phyloP scores from a whole-genome alignment of 2,888 invertebrate species.

The Automeris io region DNA sequence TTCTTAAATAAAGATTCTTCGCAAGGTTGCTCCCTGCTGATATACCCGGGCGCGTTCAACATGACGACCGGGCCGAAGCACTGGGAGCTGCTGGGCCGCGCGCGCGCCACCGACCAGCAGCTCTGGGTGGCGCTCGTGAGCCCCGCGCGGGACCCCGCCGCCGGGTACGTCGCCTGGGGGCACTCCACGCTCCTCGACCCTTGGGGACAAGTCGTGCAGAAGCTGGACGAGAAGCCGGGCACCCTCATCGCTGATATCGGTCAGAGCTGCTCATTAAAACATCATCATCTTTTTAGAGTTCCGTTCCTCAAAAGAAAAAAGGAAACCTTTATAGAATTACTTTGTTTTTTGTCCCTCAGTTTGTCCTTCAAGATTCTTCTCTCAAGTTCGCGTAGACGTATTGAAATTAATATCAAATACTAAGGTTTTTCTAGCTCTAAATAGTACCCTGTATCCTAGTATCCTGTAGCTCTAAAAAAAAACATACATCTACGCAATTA shows the following conservation, averaged over 20 bases:
- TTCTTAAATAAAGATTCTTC: too few relatives aligned
- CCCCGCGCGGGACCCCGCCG: constrained; percentile 84
- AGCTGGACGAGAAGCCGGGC: constrained; percentile 83
- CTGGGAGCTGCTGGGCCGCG: constrained; percentile 90
- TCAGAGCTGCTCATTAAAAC: constrained; percentile 27
- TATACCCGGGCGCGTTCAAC: constrained; percentile 97
- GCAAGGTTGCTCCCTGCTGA: constrained; percentile 88
- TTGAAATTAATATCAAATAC: too few relatives aligned
- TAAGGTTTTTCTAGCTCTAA: too few relatives aligned
- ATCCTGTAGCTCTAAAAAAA: too few relatives aligned
- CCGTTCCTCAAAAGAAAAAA: too few relatives aligned
- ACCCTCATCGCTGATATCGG: constrained; percentile 87
- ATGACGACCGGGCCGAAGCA: constrained; percentile 97
- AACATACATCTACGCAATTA: too few relatives aligned
- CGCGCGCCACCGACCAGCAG: constrained; percentile 93
- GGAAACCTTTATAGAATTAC: too few relatives aligned
- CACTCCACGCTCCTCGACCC: constrained; percentile 91
- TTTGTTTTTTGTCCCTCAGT: too few relatives aligned
- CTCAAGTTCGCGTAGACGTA: too few relatives aligned
- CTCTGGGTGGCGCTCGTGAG: constrained; percentile 90
- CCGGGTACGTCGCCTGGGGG: constrained; percentile 92
- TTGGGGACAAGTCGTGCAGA: constrained; percentile 85
- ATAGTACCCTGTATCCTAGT: too few relatives aligned
- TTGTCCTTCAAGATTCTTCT: too few relatives aligned
- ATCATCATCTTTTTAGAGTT: not conserved